Evolutionary conservation across 2,113 vertebrate species (phyloP).

Genomic region (Prionailurus bengalensis): DNA sequence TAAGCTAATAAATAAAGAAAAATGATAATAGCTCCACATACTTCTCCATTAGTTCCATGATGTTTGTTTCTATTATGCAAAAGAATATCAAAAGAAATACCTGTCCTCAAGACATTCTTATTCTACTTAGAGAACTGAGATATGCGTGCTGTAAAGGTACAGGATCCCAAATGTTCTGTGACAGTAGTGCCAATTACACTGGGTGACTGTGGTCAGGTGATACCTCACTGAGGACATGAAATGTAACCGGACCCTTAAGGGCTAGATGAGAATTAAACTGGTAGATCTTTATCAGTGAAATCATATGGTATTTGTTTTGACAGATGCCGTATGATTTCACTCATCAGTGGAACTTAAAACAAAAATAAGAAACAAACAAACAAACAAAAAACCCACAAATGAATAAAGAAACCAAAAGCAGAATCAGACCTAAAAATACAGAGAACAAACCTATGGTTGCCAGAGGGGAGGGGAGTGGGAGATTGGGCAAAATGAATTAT

Average conservation of each 20-base stretch:
- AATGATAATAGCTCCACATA: not conserved
- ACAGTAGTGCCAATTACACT: not conserved
- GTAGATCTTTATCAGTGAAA: not conserved
- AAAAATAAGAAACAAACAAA: not conserved
- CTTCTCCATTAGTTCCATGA: not conserved
- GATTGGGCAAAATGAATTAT: not conserved
- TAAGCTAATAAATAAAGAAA: not conserved
- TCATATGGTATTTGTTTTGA: not conserved
- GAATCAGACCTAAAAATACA: not conserved
- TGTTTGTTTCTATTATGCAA: not conserved
- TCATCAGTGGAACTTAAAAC: not conserved
- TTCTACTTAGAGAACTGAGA: not conserved
- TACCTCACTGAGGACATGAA: not conserved
- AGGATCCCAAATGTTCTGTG: not conserved
- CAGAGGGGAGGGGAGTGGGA: not conserved
- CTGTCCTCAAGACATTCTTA: not conserved
- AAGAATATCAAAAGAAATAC: not conserved
- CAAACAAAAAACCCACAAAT: not conserved
- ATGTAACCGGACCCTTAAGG: not conserved
- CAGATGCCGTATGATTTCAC: not conserved
- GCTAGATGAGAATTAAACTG: not conserved
- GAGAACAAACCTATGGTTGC: not conserved
- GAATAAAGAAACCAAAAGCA: not conserved
- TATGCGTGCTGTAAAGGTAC: not conserved
- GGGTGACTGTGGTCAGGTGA: not conserved